Evolutionary conservation across 2,797 vertebrate species (phyloP), one percentile per base, ranked within the genome.

Genomic region (Nasua narica): DNA sequence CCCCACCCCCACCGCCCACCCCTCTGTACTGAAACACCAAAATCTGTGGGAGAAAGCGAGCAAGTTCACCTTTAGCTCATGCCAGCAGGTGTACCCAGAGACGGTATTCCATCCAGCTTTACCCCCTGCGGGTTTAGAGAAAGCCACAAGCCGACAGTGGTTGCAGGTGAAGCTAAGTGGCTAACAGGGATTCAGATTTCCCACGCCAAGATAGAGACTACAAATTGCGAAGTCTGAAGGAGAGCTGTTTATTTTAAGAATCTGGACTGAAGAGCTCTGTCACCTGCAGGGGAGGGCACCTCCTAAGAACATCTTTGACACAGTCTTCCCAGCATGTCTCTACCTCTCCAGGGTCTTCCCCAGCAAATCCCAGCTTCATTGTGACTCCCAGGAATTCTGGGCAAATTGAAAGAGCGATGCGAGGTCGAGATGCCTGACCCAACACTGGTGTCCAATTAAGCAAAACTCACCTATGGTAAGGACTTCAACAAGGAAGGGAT

Each of bases 1-100:
- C 83, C 23, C 94, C 87, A 27, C 93, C 96, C 97, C 97, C 74
- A 2, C 69, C 86, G 23, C 92, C 94, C 97, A 92, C 96, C 70
- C 60, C 19, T 4, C 7, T 46, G 85, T 18, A 2, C 81, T 37
- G 32, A 54, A 86, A 78, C 95, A 43, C 93, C 93, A 79, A 1
- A 84, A 94, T 96, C 96, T 87, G 88, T 62, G 67, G 85, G 77
- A 60, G 81, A 13, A 50, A 67, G 65, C 29, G 13, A 5, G 54
- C 11, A 0, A 54, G 82, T 37, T 74, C 87, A 46, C 70, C 78
- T 58, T 86, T 62, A 65, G 72, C 72, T 77, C 85, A 76, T n/a
- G 16, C 23, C 2, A 29, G 46, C 78, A 46, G 52, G 74, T 29
- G 8, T 9, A 6, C 29, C 14, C 32, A 15, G 58, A 29, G 19